Conservation (phyloP, 2,113 vertebrate species). For the Chionis minor region DNA sequence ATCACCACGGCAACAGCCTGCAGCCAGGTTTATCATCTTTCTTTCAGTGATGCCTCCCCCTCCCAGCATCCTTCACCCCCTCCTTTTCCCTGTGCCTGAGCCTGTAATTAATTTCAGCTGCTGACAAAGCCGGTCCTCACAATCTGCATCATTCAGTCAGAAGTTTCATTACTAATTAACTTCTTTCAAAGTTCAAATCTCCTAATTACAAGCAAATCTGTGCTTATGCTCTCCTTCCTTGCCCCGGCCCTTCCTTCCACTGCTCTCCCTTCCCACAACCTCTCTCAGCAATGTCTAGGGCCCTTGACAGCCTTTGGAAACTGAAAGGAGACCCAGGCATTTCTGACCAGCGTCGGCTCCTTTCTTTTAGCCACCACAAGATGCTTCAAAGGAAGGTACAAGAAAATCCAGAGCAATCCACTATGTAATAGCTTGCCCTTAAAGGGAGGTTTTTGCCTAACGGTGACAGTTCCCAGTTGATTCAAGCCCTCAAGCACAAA, state of each 20-base stretch:
- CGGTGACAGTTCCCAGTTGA: background rate
- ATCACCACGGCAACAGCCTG: slow-evolving; percentile 66
- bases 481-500: background rate
- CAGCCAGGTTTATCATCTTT: slow-evolving; percentile 56
- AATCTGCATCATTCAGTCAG: slow-evolving; percentile 57
- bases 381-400: background rate
- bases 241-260: background rate
- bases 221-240: background rate
- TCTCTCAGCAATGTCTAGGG: background rate
- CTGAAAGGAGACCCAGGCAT: background rate
- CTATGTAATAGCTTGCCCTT: background rate
- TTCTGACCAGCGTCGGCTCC: background rate
- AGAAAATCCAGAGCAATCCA: background rate
- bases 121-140: slow-evolving; percentile 70
- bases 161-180: slow-evolving; percentile 77
- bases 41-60: slow-evolving; percentile 3
- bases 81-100: slow-evolving; percentile 45
- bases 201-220: slow-evolving; percentile 65
- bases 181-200: slow-evolving; percentile 72
- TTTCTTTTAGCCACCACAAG: background rate
- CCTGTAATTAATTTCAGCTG: slow-evolving; percentile 75
- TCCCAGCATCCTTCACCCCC: background rate
- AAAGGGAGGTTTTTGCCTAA: background rate
- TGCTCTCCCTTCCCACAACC: background rate
- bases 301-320: background rate